phyloP scores from a whole-genome alignment of 2,113 vertebrate species.

The Thamnophis sirtalis region DNA sequence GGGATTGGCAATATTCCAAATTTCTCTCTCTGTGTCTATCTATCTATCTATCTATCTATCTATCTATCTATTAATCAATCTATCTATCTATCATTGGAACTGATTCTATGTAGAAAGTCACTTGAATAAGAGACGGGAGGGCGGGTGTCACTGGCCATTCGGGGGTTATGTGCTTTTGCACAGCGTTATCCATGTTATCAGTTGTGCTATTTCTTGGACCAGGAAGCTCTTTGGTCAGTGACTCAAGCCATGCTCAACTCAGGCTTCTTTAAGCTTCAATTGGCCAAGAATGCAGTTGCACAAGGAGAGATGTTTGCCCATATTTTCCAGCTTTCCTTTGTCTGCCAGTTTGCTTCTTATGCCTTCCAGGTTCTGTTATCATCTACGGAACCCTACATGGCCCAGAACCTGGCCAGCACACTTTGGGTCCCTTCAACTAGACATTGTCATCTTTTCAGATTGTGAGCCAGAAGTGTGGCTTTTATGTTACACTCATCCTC shows the following conservation, averaged over 20 bases:
- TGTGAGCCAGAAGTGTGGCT: neutral
- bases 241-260: neutral
- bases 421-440: neutral
- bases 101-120: neutral
- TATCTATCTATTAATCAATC: too few species aligned
- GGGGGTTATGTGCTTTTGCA: neutral
- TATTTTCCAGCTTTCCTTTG: neutral
- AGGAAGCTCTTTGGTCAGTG: neutral
- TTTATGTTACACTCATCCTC: neutral
- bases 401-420: neutral
- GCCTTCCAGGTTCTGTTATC: neutral
- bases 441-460: neutral
- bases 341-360: neutral
- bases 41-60: too few species aligned
- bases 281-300: neutral
- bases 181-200: neutral
- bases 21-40: too few species aligned
- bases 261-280: neutral
- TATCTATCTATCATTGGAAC: neutral
- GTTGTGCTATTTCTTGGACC: neutral
- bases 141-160: neutral
- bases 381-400: neutral
- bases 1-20: neutral
- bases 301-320: neutral
- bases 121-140: neutral